These are phyloP conservation scores for Thomomys bottae DNA, from an alignment of 2,113 vertebrate species.

Conservation along the genomic window DNA sequence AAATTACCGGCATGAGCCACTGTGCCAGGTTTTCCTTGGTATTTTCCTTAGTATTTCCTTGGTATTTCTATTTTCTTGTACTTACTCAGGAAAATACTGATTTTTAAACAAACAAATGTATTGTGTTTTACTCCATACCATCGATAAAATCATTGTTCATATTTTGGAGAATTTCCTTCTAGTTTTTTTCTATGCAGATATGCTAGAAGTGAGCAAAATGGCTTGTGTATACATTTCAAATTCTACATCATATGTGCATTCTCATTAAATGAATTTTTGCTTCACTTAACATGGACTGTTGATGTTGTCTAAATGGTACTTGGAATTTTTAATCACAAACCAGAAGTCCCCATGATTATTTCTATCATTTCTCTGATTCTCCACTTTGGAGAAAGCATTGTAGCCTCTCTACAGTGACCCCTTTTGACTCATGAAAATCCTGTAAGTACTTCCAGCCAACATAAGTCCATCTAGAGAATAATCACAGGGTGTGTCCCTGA, in stretches of 20 bases:
- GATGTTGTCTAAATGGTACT: not conserved
- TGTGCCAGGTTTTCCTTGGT: not conserved
- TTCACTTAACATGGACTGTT: not conserved
- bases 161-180: constrained; percentile 22
- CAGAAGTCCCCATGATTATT: not conserved
- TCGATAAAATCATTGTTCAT: constrained; percentile 15
- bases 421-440: not conserved
- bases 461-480: not conserved
- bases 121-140: not conserved
- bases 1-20: too few species aligned
- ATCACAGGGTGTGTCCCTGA: too few species aligned
- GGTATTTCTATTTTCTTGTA: not conserved
- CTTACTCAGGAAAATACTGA: constrained; percentile 12
- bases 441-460: not conserved
- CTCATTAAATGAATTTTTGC: not conserved
- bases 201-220: not conserved
- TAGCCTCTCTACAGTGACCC: not conserved
- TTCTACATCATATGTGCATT: not conserved
- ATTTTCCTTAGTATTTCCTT: constrained; percentile 44
- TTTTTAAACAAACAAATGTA: constrained; percentile 11
- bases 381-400: not conserved
- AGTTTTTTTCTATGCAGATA: not conserved
- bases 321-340: not conserved
- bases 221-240: not conserved
- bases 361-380: not conserved